These are phyloP conservation scores for Sceliomorpha sp. DNA, from an alignment of 2,888 invertebrate species.

Conservation along the genomic window DNA sequence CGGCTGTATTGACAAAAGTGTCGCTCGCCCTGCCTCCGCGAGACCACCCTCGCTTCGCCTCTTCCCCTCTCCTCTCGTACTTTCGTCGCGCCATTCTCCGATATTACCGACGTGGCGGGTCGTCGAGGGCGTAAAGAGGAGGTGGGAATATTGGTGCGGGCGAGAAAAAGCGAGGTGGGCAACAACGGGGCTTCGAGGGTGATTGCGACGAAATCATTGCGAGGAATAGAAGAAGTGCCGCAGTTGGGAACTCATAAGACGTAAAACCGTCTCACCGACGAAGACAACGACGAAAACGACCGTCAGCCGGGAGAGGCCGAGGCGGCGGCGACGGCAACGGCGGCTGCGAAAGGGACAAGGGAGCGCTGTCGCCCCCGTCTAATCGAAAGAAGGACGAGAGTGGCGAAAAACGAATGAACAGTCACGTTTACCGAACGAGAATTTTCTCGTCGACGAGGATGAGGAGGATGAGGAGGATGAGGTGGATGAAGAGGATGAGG, in stretches of 20 bases:
- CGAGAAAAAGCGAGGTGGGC: conserved; percentile 54
- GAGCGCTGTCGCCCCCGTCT: conserved; percentile 45
- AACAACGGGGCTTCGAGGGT: conserved; percentile 69
- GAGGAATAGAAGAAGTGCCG: conserved; percentile 81
- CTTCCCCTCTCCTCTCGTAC: conserved; percentile 71
- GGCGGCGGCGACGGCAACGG: conserved; percentile 19
- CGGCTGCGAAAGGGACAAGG: conserved; percentile 10
- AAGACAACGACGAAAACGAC: conserved; percentile 50
- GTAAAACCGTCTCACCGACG: conserved; percentile 68
- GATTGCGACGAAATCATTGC: conserved; percentile 82
- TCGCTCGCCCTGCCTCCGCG: conserved; percentile 73
- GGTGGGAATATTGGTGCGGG: conserved; percentile 60
- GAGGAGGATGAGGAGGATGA: no score
- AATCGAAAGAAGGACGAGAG: conserved; percentile 57
- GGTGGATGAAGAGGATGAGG: no score
- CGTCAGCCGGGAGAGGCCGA: no score
- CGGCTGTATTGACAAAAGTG: conserved; percentile 82
- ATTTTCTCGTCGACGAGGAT: no score
- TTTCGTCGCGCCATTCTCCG: conserved; percentile 72
- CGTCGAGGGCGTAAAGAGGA: conserved; percentile 47
- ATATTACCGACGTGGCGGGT: conserved; percentile 77
- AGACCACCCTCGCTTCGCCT: conserved; percentile 10
- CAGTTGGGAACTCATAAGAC: conserved; percentile 78
- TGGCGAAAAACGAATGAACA: conserved; percentile 58
- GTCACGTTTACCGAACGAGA: conserved; percentile 46